Conservation (phyloP, 1,140 invertebrate genomes). For the Drosophila parabipectinata region DNA sequence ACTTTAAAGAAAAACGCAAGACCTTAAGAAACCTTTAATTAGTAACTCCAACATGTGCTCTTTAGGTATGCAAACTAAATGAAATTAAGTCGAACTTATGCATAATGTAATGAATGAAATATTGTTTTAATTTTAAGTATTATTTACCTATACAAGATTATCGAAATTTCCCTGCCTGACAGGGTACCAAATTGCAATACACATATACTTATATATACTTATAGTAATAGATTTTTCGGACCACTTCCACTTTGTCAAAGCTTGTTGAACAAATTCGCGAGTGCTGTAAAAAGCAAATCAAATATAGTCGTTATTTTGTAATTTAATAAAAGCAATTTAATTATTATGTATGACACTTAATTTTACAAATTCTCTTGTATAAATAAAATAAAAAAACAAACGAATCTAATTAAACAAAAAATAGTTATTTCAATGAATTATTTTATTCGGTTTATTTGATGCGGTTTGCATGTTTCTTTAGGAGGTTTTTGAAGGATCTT, state of each 20-base stretch:
- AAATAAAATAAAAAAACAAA: conserved; percentile 53
- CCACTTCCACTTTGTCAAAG: conserved; percentile 44
- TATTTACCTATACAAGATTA: conserved; percentile 68
- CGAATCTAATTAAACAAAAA: conserved; percentile 50
- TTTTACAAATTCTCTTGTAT: conserved; percentile 71
- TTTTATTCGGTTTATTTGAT: conserved; percentile 2
- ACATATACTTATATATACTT: conserved; percentile 31
- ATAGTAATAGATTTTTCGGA: conserved; percentile 42
- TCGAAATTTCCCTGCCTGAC: conserved; percentile 43
- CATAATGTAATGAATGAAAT: conserved; percentile 58
- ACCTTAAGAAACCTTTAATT: conserved; percentile 41
- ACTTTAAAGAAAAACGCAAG: conserved; percentile 23
- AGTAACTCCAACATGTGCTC: conserved; percentile 69
- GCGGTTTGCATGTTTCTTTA: not conserved
- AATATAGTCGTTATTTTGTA: conserved; percentile 82
- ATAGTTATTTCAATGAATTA: not conserved
- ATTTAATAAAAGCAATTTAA: conserved; percentile 70
- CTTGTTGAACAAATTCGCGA: conserved; percentile 67
- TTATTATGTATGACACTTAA: conserved; percentile 62
- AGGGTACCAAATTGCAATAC: conserved; percentile 68
- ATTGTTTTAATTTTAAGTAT: conserved; percentile 80
- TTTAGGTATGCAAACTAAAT: conserved; percentile 76
- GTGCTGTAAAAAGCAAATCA: conserved; percentile 78
- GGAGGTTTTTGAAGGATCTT: no score
- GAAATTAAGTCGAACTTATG: conserved; percentile 80